Evolutionary conservation across 2,797 vertebrate genomes (phyloP), one percentile per base, ranked within the genome.

Genomic region (Phataginus tetradactyla): DNA sequence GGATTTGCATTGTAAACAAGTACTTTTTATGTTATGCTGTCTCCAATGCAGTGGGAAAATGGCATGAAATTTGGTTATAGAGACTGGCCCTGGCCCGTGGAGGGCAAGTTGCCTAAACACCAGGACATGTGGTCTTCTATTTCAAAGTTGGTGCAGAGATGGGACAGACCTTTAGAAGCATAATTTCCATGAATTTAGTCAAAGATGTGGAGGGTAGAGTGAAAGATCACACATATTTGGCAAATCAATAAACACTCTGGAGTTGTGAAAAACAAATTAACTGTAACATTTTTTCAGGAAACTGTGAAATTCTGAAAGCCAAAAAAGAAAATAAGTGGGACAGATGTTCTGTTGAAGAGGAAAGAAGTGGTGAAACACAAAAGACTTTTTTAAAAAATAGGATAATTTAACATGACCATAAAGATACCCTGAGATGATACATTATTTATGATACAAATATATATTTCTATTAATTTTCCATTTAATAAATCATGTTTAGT

Each of bases 181-280:
- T 32, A 12, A 49, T 37, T 34, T 79, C 69, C 18, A 3, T 90
- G 32, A 59, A 78, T 85, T 74, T 75, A 77, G 85, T 94, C 37
- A 90, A 77, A 75, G 39, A 81, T 93, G 57, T 45, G 57, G 2
- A 7, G 7, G 12, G 39, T 17, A 87, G 39, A 95, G 45, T 74
- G 80, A 74, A 90, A 91, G 32, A 83, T 86, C 37, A 80, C 71
- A 87, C 86, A 75, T 78, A 89, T 87, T 68, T 96, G 63, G 74
- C 77, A 95, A 96, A 95, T 93, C 78, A 92, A 90, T 94, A 93
- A 96, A 66, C 27, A 81, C 15, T 9, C 45, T n/a, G 49, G 29
- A 96, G 74, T 93, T 93, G 74, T 86, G 79, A 93, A 89, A 95
- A 95, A 85, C 66, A 95, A 89, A 91, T 92, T 69, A 93, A 84